Evolutionary conservation across 2,113 vertebrate species (phyloP).

Genomic region (Gasterosteus aculeatus): DNA sequence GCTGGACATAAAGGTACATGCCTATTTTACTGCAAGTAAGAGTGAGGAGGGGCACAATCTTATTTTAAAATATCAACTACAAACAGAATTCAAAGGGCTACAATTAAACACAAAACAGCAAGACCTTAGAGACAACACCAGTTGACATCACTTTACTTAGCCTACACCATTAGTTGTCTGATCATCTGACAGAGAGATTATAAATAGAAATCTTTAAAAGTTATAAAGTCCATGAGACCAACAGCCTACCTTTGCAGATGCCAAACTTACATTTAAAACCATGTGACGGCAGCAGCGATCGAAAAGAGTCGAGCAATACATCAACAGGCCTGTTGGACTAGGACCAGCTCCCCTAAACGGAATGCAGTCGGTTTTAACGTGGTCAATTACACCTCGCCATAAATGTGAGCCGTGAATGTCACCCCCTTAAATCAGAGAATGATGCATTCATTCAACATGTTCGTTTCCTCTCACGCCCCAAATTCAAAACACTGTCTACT

Average conservation of each 20-base stretch:
- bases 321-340: not conserved
- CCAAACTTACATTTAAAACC: conserved; percentile 21
- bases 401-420: not conserved
- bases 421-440: not conserved
- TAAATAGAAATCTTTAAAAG: not conserved
- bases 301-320: not conserved
- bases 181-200: not conserved
- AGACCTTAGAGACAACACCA: not conserved
- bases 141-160: not conserved
- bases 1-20: conserved; percentile 54
- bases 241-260: not conserved
- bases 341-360: not conserved
- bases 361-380: not conserved
- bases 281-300: conserved; percentile 57
- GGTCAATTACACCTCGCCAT: not conserved
- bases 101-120: not conserved
- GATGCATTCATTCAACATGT: not conserved
- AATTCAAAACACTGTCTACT: conserved; percentile 24
- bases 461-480: conserved; percentile 23
- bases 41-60: not conserved
- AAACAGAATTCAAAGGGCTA: not conserved
- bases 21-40: not conserved
- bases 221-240: not conserved
- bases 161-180: not conserved
- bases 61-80: not conserved